phyloP scores from a whole-genome alignment of 2,797 vertebrate genomes.

The Acrocephalus scirpaceus region DNA sequence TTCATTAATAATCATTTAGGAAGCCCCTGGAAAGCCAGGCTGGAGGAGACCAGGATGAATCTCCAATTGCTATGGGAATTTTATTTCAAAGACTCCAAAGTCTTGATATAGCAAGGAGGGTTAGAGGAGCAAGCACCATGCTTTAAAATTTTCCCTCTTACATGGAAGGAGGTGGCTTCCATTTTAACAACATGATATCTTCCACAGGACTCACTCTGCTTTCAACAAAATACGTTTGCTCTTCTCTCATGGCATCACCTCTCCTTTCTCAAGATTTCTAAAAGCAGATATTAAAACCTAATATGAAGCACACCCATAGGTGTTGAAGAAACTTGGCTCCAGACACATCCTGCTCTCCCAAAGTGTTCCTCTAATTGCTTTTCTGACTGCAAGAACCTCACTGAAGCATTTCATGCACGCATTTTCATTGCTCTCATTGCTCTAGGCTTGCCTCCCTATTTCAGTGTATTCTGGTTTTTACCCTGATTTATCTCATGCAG shows the following conservation, averaged over 20 bases:
- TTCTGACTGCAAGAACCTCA: neutral
- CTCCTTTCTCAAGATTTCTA: conserved; percentile 1
- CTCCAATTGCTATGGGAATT: neutral
- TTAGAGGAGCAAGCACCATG: neutral
- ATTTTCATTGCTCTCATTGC: neutral
- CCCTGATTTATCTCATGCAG: neutral
- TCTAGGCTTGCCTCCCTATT: neutral
- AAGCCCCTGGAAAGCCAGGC: neutral
- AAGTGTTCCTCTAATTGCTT: neutral
- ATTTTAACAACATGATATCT: neutral
- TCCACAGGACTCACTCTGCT: neutral
- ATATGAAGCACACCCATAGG: neutral
- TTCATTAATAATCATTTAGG: neutral
- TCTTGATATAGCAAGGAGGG: neutral
- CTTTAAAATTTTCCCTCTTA: neutral
- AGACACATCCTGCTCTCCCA: neutral
- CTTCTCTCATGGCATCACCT: neutral
- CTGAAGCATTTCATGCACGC: neutral
- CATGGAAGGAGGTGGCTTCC: neutral
- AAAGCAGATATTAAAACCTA: neutral
- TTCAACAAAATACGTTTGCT: neutral
- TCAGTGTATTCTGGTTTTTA: neutral
- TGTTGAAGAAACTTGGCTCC: neutral
- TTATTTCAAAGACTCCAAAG: neutral
- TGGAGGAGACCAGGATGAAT: neutral